These are phyloP conservation scores for Acanthisitta chloris DNA, from an alignment of 2,113 vertebrate species.

Conservation along the genomic window DNA sequence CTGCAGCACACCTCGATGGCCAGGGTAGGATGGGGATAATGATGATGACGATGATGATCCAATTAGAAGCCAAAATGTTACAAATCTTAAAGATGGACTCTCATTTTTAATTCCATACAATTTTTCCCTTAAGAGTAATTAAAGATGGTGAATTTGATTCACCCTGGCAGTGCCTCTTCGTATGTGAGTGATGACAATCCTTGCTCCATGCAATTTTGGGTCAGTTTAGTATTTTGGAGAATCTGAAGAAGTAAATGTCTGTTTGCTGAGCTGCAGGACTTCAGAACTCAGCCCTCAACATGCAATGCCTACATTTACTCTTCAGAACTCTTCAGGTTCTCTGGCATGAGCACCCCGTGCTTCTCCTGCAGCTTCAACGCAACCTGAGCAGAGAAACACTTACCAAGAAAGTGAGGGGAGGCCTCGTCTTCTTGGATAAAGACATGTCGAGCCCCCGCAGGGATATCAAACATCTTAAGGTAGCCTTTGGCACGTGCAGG, in stretches of 20 bases:
- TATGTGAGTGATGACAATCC: not conserved
- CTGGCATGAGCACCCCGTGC: not conserved
- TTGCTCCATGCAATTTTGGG: not conserved
- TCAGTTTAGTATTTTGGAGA: not conserved
- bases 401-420: conserved; percentile 98
- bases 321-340: too few relatives aligned
- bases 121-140: not conserved
- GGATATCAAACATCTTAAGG: conserved; percentile 99
- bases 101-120: not conserved
- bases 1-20: not conserved
- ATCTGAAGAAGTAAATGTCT: not conserved
- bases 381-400: conserved; percentile 73
- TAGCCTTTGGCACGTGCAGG: conserved; percentile 86
- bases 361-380: not conserved
- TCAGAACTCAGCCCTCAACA: not conserved
- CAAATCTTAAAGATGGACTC: not conserved
- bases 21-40: fast-evolving
- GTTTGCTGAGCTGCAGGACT: not conserved
- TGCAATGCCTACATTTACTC: not conserved
- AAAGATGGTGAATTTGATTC: not conserved
- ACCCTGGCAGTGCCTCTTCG: too few relatives aligned
- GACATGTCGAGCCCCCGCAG: conserved; percentile 96
- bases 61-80: not conserved
- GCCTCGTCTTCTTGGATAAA: conserved; percentile 97
- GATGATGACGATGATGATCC: not conserved